Percentiles rank a stretch among this genome's conserved stretches.
phyloP scores from a whole-genome alignment of 2,888 invertebrate species.

The Drosophila histrio region DNA sequence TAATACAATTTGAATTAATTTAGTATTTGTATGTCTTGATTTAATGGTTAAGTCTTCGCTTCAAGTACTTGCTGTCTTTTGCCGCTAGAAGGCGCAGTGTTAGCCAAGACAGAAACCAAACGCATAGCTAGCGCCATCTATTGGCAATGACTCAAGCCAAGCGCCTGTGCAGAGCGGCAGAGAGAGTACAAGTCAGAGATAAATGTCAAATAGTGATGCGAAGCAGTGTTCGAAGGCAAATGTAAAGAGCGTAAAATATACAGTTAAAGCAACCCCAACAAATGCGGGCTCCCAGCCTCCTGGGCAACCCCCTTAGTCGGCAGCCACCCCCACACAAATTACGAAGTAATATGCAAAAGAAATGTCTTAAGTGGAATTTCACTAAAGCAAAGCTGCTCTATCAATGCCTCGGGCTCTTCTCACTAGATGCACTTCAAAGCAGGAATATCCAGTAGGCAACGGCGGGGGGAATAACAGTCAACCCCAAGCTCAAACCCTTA shows the following conservation, averaged over 20 bases:
- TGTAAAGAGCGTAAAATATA: constrained; percentile 60
- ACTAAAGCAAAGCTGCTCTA: neutral
- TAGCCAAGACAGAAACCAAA: constrained; percentile 21
- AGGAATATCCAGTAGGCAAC: neutral
- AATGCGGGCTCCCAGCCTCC: constrained; percentile 11
- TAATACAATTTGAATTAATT: no score
- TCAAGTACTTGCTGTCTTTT: neutral
- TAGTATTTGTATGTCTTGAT: no score
- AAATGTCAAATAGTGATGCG: constrained; percentile 70
- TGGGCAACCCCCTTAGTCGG: neutral
- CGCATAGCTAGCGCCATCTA: constrained; percentile 29
- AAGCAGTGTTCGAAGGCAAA: constrained; percentile 44
- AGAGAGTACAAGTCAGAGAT: neutral
- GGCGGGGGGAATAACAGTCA: neutral
- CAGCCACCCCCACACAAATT: constrained; percentile 10
- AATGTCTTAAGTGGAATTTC: constrained; percentile 1
- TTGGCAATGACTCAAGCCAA: neutral
- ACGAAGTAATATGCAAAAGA: constrained; percentile 1
- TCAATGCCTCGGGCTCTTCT: neutral
- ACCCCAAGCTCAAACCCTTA: constrained; percentile 1
- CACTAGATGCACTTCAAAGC: neutral
- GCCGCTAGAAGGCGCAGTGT: neutral
- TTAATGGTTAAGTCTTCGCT: constrained; percentile 11
- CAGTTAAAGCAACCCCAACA: constrained; percentile 61
- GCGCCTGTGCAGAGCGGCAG: constrained; percentile 27